These are phyloP conservation scores for Conus canariensis DNA, from an alignment of 2,888 invertebrate genomes.

Conservation along the genomic window DNA sequence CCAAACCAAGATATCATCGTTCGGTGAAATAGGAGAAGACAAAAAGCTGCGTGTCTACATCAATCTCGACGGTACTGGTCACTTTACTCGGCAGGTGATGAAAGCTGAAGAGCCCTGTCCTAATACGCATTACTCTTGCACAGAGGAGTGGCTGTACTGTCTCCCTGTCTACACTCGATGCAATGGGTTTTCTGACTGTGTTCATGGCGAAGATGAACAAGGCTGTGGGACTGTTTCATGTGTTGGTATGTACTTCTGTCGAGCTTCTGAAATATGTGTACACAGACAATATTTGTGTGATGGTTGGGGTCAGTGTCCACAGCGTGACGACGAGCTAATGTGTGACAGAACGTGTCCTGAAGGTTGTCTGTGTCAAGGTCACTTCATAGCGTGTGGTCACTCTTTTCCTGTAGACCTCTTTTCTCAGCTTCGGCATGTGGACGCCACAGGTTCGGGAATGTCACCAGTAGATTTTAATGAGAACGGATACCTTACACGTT, in stretches of 20 bases:
- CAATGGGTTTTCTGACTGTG: conserved; percentile 15
- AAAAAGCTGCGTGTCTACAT: background rate
- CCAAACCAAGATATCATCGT: no score
- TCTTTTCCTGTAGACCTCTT: background rate
- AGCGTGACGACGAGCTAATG: conserved; percentile 17
- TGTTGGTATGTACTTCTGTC: conserved; percentile 20
- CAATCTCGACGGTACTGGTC: background rate
- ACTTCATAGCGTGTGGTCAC: background rate
- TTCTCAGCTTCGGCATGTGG: conserved; percentile 9
- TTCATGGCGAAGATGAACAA: background rate
- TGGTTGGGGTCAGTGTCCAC: conserved; percentile 26
- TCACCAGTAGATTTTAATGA: no score
- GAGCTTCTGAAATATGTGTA: background rate
- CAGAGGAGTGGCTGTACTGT: background rate
- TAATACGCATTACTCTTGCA: background rate
- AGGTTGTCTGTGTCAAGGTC: conserved; percentile 23
- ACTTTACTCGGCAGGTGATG: background rate
- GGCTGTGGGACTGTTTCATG: background rate
- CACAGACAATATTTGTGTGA: conserved; percentile 19
- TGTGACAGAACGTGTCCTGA: conserved; percentile 25
- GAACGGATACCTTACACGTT: no score
- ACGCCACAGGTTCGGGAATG: conserved; percentile 1
- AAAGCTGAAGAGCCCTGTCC: background rate
- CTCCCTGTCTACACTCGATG: conserved; percentile 13
- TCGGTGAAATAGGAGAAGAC: background rate